Percentiles rank a stretch among this genome's conserved stretches.
These are phyloP conservation scores for Amphimedon queenslandica DNA, from an alignment of 37 sponge, comb jelly and placozoan genomes.

Conservation along the genomic window DNA sequence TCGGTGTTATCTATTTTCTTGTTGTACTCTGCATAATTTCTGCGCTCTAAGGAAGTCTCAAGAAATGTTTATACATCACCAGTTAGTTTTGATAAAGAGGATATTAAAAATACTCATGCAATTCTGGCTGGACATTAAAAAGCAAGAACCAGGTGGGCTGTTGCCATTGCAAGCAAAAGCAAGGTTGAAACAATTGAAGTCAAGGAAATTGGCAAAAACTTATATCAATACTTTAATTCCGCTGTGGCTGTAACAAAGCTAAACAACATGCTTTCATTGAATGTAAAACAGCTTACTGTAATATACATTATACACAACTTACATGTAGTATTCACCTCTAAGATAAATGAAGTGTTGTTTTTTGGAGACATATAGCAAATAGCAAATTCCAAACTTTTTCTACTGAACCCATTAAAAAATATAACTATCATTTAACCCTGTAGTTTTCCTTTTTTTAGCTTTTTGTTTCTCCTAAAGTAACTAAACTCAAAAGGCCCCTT, in stretches of 20 bases:
- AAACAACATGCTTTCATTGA: not conserved
- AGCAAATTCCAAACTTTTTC: not conserved
- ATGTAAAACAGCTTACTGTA: not conserved
- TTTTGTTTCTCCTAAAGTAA: not conserved
- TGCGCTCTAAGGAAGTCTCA: not conserved
- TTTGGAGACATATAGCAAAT: not conserved
- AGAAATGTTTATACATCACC: not conserved
- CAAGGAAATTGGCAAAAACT: not conserved
- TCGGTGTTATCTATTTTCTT: too few relatives aligned
- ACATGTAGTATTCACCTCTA: not conserved
- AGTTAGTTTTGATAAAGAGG: not conserved
- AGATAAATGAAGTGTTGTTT: not conserved
- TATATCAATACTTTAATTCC: not conserved
- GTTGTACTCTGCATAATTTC: conserved; percentile 18
- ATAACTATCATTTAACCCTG: not conserved
- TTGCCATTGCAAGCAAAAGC: not conserved
- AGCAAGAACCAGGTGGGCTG: not conserved
- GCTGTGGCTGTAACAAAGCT: not conserved
- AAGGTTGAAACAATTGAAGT: not conserved
- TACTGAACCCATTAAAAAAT: not conserved
- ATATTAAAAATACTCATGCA: not conserved
- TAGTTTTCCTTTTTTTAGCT: not conserved
- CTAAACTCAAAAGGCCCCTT: not conserved
- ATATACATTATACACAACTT: not conserved
- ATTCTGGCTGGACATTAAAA: not conserved